Base-by-base conservation (phyloP, 2,797 vertebrate genomes). In the Hydrophis major region DNA sequence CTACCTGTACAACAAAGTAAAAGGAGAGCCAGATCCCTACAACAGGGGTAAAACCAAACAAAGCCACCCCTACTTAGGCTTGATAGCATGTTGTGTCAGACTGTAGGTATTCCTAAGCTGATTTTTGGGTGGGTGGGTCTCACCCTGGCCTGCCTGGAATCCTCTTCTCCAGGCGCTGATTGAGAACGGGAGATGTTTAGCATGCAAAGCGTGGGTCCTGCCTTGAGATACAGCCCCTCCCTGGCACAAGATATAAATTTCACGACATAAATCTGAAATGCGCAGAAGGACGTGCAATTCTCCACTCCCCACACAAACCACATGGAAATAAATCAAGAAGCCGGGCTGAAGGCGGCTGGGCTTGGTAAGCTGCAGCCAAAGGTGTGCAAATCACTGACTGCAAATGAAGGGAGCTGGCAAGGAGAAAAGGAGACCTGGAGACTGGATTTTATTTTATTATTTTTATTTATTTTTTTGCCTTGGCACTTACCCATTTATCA, bases 291-390 rank as follows among this genome's bases (percentile, higher is more conserved):
- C 93, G 87, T 93, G 90, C 32, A 14, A 50, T 86, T 57, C 69
- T 53, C 87, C 69, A 63, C 25, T 89, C 87, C 93, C 53, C 56
- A 37, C 57, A 89, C 87, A 32, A 56, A 87, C 93, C 87, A 87
- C 90, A 63, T 63, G 61, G 93, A 91, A 89, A 91, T 93, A 93
- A 93, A 93, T 93, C 93, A 93, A 66, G 55, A 12, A 86, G 61
- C 86, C 89, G 2, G 13, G 74, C 50, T 1, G 10, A 90, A 90
- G 88, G 90, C 66, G 42, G 32, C 87, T 87, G 16, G 10, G 93
- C 47, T 47, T n/a, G 57, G 66, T 60, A 87, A 90, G 50, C 25
- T 60, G 69, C 37, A 55, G 93, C 87, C 93, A 91, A 53, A 93
- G 86, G 90, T 63, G 92, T 57, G 90, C 93, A 93, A 93, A 93